Base-by-base conservation (phyloP, 2,888 invertebrate species). In the Syrista parreyssii region DNA sequence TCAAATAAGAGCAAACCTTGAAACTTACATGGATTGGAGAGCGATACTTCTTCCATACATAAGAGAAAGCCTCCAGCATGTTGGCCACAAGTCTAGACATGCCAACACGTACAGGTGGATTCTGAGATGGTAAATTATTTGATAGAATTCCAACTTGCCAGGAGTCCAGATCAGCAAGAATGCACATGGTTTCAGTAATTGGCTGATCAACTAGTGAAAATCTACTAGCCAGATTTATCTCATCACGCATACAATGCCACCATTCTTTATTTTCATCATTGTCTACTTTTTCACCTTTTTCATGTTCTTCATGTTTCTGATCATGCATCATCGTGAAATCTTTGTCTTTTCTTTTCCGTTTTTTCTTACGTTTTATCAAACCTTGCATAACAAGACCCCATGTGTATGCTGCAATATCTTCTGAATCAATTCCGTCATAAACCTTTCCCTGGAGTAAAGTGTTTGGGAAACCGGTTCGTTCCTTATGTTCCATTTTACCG, bases 21-120 rank as follows among this genome's bases (percentile, higher is more conserved):
- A 78, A 76, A 92, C 93, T 93, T 93, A 97, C 97, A 93, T 96
- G 95, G 90, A 95, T 94, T 4, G 97, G 95, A 84, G 96, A 95
- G 76, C 94, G 94, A 30, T 96, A 94, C 80, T 93, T 94, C 91
- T 95, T 89, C 91, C 91, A 95, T 94, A 98, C 95, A 80, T 95
- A 95, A 68, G 95, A 94, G 40, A 97, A 93, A 0, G 96, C 95
- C 91, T 98, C 98, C 80, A 98, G 91, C 95, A 97, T 96, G 83
- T 95, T 95, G 34, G 96, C 95, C 23, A 98, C 96, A 15, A 97
- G 92, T 75, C 96, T 95, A 0, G 97, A 97, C 95, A 96, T 95
- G 1, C 96, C 96, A 31, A 95, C 93, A 0, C 93, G 92, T 12
- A 93, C 91, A 71, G 92, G 92, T 69, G 92, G 89, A 3, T 90